phyloP scores from a whole-genome alignment of 2,113 vertebrate species.

The Trematocara macrostoma region DNA sequence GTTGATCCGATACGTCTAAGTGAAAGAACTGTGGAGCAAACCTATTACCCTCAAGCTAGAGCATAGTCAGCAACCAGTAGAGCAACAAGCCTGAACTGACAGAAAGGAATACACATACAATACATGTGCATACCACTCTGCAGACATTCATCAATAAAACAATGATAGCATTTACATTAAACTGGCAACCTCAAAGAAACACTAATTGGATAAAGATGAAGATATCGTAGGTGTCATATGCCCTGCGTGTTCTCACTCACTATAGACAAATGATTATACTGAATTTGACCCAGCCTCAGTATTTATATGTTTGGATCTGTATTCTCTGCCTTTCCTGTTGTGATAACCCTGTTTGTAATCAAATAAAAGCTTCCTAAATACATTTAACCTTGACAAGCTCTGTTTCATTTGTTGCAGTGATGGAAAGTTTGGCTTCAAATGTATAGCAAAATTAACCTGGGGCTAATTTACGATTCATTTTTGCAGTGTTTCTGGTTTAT shows the following conservation, averaged over 20 bases:
- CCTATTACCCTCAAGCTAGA: neutral
- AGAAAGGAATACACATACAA: neutral
- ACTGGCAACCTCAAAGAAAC: conserved; percentile 10
- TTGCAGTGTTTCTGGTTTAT: neutral
- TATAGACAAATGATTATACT: neutral
- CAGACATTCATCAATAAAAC: neutral
- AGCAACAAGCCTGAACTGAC: neutral
- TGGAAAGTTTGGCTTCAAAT: neutral
- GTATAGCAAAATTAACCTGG: neutral
- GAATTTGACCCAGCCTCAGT: neutral
- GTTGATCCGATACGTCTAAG: neutral
- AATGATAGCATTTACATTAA: neutral
- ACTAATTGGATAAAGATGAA: neutral
- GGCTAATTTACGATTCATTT: neutral
- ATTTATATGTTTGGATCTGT: neutral
- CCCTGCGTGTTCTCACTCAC: neutral
- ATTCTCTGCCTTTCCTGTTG: neutral
- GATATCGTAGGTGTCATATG: neutral
- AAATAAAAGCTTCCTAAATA: neutral
- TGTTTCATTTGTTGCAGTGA: neutral
- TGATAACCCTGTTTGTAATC: neutral
- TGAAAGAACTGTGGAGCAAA: neutral
- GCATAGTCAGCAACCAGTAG: neutral
- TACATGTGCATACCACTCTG: neutral
- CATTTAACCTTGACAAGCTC: neutral